These are phyloP conservation scores for Poecilia gillii DNA, from an alignment of 2,797 vertebrate genomes.

Conservation along the genomic window DNA sequence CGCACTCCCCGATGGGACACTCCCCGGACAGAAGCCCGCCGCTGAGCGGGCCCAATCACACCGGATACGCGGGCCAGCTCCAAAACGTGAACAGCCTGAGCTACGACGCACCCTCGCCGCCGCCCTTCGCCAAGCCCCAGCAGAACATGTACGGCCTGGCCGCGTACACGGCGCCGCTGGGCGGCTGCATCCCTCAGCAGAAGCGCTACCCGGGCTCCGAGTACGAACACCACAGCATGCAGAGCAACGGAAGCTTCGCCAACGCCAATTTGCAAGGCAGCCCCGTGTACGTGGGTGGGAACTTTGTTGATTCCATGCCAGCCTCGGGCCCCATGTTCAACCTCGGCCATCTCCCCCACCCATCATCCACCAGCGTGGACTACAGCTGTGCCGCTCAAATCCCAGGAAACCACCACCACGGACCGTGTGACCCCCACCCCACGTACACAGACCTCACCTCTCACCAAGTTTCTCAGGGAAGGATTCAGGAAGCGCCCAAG, in stretches of 20 bases:
- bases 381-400: conserved; percentile 99
- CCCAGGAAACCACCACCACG: conserved; percentile 98
- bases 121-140: conserved; percentile 96
- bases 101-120: conserved; percentile 96
- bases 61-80: conserved; percentile 95
- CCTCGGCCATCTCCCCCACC: conserved; percentile 97
- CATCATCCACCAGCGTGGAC: conserved; percentile 99
- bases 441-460: conserved; percentile 99
- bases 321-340: conserved; percentile 99
- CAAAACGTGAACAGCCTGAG: conserved; percentile 89
- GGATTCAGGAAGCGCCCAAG: conserved; percentile 99
- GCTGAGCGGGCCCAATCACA: conserved; percentile 91
- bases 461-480: conserved; percentile 99
- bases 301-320: conserved; percentile 99
- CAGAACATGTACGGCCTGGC: conserved; percentile 99
- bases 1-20: conserved; percentile 96
- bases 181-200: conserved; percentile 97
- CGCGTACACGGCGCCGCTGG: conserved; percentile 96
- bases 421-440: conserved; percentile 99
- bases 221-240: conserved; percentile 97
- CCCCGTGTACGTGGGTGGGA: conserved; percentile 97
- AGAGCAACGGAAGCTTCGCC: conserved; percentile 91
- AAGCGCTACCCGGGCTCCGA: conserved; percentile 96
- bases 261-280: conserved; percentile 96
- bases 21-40: conserved; percentile 97